These are phyloP conservation scores for Papilio helenus DNA, from an alignment of 1,140 invertebrate genomes.

Conservation along the genomic window DNA sequence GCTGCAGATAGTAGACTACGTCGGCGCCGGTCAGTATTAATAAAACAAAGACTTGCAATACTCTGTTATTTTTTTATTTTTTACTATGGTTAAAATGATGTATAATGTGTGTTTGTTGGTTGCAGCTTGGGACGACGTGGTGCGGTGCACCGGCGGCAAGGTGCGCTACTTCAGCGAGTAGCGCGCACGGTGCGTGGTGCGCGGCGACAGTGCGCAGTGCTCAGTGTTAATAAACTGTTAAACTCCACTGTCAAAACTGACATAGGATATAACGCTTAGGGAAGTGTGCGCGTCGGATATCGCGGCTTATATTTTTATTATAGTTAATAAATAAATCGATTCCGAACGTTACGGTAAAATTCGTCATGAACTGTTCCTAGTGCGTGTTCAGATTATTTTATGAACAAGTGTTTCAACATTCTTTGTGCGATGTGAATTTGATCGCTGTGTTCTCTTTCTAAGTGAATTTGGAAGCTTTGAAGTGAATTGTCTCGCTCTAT, in stretches of 20 bases:
- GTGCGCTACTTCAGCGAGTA: slow-evolving; percentile 80
- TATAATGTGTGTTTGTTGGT: slow-evolving; percentile 36
- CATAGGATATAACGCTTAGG: slow-evolving; percentile 11
- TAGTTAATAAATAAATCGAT: slow-evolving; percentile 19
- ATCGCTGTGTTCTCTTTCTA: slow-evolving; percentile 31
- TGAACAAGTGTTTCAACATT: neutral
- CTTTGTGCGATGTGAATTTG: neutral
- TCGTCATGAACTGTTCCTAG: slow-evolving; percentile 16
- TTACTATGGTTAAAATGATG: too few species aligned
- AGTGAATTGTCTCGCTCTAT: slow-evolving; percentile 37
- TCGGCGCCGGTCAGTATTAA: slow-evolving; percentile 83
- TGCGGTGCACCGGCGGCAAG: slow-evolving; percentile 75
- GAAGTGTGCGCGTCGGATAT: slow-evolving; percentile 12
- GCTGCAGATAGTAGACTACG: slow-evolving; percentile 86
- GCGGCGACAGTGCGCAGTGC: neutral
- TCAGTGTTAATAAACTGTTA: neutral
- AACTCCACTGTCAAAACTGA: neutral
- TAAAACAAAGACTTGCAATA: too few species aligned
- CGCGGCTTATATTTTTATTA: slow-evolving; percentile 22
- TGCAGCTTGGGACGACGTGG: slow-evolving; percentile 84
- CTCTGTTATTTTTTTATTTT: too few species aligned
- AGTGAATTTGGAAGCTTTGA: slow-evolving; percentile 23
- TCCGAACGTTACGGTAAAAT: slow-evolving; percentile 14
- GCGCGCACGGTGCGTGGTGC: slow-evolving; percentile 19
- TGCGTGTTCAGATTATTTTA: neutral